A percentile compares a stretch with the other conserved stretches of the same genome.
These are phyloP conservation scores for Neoniphon sammara DNA, from an alignment of 2,797 vertebrate species.

Conservation along the genomic window DNA sequence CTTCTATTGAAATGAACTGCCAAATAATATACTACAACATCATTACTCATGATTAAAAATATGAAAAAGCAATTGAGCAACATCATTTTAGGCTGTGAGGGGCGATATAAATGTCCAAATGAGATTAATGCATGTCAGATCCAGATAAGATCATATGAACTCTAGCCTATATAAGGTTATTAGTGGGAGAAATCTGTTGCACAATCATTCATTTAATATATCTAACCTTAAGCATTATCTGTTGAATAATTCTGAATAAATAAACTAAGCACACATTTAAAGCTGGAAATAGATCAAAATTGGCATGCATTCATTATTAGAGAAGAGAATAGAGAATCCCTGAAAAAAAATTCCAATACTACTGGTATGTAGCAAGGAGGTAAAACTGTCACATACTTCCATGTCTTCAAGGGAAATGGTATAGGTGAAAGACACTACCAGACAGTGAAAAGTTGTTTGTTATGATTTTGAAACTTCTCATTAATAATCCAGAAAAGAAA, in stretches of 20 bases:
- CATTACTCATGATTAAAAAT: too few relatives aligned
- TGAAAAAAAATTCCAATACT: not conserved
- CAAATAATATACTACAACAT: not conserved
- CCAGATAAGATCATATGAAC: too few relatives aligned
- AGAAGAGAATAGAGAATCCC: slow-evolving; percentile 27
- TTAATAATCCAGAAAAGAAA: slow-evolving; percentile 18
- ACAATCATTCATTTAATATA: too few relatives aligned
- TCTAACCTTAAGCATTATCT: not conserved
- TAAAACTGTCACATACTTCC: not conserved
- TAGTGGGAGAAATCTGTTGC: not conserved
- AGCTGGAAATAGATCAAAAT: not conserved
- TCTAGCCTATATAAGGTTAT: not conserved
- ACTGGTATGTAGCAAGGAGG: too few relatives aligned
- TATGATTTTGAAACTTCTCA: not conserved
- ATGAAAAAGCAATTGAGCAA: not conserved
- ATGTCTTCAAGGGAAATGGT: not conserved
- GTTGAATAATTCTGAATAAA: not conserved
- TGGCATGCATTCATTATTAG: slow-evolving; percentile 12
- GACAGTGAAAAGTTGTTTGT: too few relatives aligned
- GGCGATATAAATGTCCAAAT: not conserved
- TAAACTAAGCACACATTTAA: not conserved
- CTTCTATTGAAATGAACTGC: too few relatives aligned
- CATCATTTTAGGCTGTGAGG: not conserved
- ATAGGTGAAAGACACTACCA: not conserved
- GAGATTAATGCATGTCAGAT: not conserved